Percentiles rank a stretch among this genome's conserved stretches.
Evolutionary conservation across 1,140 invertebrate species (phyloP).

Genomic region (Caenorhabditis briggsae): DNA sequence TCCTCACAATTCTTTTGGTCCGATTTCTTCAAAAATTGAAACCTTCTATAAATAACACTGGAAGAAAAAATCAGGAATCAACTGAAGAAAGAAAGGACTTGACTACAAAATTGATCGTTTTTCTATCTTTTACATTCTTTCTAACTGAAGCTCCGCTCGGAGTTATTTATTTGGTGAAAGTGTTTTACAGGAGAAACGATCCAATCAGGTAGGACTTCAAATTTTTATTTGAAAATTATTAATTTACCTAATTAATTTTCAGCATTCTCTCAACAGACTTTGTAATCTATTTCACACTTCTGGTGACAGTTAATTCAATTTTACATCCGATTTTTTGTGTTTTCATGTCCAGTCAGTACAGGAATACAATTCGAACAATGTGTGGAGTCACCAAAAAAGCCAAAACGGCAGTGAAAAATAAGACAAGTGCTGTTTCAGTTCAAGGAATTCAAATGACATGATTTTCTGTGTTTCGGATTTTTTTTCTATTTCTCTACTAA

Average conservation of each 20-base stretch:
- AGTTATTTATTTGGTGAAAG: neutral
- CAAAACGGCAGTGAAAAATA: neutral
- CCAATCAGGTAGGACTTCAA: neutral
- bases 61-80: neutral
- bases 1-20: neutral
- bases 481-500: too few species aligned
- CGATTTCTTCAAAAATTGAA: constrained; percentile 9
- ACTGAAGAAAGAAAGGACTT: neutral
- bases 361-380: constrained; percentile 1
- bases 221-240: neutral
- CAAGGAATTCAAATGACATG: constrained; percentile 36
- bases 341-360: constrained; percentile 12
- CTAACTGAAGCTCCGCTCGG: neutral
- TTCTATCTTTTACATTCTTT: neutral
- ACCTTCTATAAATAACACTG: neutral
- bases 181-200: neutral
- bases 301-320: constrained; percentile 9
- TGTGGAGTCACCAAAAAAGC: neutral
- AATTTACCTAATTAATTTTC: neutral
- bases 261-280: neutral
- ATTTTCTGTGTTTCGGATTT: neutral
- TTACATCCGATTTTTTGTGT: neutral
- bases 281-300: neutral
- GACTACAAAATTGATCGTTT: neutral
- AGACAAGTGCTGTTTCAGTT: neutral